Evolutionary conservation across 1,140 invertebrate genomes (phyloP), one percentile per base, ranked within the genome.

Genomic region (Pinna nobilis): DNA sequence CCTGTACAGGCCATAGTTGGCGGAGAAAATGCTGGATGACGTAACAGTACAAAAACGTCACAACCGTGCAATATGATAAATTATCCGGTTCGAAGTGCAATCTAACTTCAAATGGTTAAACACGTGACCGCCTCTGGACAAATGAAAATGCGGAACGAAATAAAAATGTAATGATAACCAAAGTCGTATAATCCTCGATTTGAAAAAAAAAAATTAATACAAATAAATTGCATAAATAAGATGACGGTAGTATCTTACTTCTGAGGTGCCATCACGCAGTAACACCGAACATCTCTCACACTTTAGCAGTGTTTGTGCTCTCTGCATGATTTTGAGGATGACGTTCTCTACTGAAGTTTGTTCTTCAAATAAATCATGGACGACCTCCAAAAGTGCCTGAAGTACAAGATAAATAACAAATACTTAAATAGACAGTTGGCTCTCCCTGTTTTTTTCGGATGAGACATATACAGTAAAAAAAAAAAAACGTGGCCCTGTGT

Each of bases 241-340:
- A 51, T 53, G 3, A 53, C 50, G 4, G 15, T 28, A 30, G 13
- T 11, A 3, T 5, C 65, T 59, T 74, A 84, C 84, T 76, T 84
- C 84, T 25, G 77, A 68, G 6, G 49, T 77, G 7, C 76, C 72
- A 67, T 86, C 85, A 59, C 74, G 71, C 11, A 86, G 68, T n/a
- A 86, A 73, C 7, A 88, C 96, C 0, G 95, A 93, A 85, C 96
- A 97, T 64, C 95, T 91, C 84, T 98, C 95, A 89, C 96, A 98
- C 85, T 97, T 97, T 32, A 98, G 90, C 65, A 98, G 88, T 72
- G 96, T 94, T 75, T 96, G 92, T 0, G 97, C 96, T 88, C 98
- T 95, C 1, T 94, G 95, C 96, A 98, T 98, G 79, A 98, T 98
- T 90, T 97, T 98, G 41, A 95, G 95, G 7, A 98, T 96, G 7